phyloP scores from a whole-genome alignment of 30 jellyfish, hydroid and myxozoan species.

The Aurelia sp. region DNA sequence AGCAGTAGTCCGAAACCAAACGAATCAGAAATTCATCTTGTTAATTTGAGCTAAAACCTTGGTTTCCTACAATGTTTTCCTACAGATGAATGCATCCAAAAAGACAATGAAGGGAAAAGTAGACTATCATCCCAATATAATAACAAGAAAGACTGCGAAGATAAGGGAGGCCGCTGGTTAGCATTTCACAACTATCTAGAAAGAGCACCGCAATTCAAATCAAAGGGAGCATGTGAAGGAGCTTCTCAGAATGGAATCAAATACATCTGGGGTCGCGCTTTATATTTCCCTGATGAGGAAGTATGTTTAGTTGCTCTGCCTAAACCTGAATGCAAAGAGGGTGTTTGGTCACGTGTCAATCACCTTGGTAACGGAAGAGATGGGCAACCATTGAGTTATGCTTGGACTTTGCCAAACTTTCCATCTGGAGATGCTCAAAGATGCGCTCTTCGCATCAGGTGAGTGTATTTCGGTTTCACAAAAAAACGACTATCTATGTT shows the following conservation, averaged over 20 bases:
- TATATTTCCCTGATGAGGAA: slow-evolving; percentile 45
- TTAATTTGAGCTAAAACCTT: too few relatives aligned
- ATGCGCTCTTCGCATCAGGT: slow-evolving; percentile 90
- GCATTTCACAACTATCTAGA: slow-evolving; percentile 88
- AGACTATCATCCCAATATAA: slow-evolving; percentile 73
- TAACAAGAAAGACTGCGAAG: slow-evolving; percentile 81
- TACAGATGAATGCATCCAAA: slow-evolving; percentile 90
- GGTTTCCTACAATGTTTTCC: neutral
- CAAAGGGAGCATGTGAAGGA: slow-evolving; percentile 74
- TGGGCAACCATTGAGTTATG: slow-evolving; percentile 73
- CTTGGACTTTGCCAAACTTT: slow-evolving; percentile 91
- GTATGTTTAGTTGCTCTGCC: slow-evolving; percentile 88
- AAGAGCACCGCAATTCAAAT: slow-evolving; percentile 51
- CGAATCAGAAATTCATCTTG: too few relatives aligned
- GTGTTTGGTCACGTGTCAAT: slow-evolving; percentile 88
- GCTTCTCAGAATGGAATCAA: slow-evolving; percentile 61
- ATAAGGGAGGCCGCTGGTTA: slow-evolving; percentile 83
- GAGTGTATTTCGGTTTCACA: neutral
- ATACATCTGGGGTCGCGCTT: slow-evolving; percentile 86
- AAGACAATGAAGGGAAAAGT: slow-evolving; percentile 22
- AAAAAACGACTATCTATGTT: too few relatives aligned
- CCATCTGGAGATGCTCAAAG: slow-evolving; percentile 84
- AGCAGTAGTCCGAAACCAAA: too few relatives aligned
- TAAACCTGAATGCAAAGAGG: slow-evolving; percentile 83
- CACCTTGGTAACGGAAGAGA: slow-evolving; percentile 94